Base-by-base conservation (phyloP, 2,888 invertebrate species). In the Synergus gifuensis region DNA sequence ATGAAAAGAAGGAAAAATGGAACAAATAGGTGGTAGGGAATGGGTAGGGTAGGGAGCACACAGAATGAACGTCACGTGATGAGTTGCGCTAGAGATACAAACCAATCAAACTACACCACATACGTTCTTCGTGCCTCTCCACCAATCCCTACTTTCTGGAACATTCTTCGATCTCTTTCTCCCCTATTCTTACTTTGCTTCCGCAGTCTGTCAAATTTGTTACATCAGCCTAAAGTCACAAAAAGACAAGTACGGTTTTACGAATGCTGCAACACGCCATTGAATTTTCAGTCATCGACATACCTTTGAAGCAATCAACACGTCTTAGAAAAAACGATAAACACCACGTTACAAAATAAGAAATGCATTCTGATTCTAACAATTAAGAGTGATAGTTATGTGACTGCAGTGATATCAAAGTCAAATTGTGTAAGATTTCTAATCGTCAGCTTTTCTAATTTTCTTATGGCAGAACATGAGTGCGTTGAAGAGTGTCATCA, bases 401-500 rank as follows among this genome's bases (percentile, higher is more conserved):
- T 11, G 64, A 42, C 16, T 54, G 0, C 16, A 14, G 12, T 69
- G n/a, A 16, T 46, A 36, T n/a, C 66, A n/a, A 49, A 60, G 22
- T 12, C 18, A 22, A 49, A 36, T 7, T 54, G 46, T 14, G 28
- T 4, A 1, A 60, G 5, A 12, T 28, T 60, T 22, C 12, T 4
- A 16, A 16, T 44, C 11, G 9, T 73, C 18, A 22, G 14, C 3
- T 60, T 69, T 58, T 69, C 18, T 54, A 36, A 60, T 60, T 76
- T 83, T 18, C 86, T 82, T 85, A 89, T 89, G 90, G 88, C 87
- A 85, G 86, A 90, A 86, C 86, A 69, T 69, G 91, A 90, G 87
- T 83, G 85, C 86, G 42, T 73, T 90, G 82, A 91, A 91, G 82
- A 91, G 89, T 82, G 89, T 92, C 28, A 87, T 92, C 77, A 91